Percentiles rank a stretch among this genome's conserved stretches.
Conservation (phyloP, 2,797 vertebrate species). For the Peromyscus attwateri region DNA sequence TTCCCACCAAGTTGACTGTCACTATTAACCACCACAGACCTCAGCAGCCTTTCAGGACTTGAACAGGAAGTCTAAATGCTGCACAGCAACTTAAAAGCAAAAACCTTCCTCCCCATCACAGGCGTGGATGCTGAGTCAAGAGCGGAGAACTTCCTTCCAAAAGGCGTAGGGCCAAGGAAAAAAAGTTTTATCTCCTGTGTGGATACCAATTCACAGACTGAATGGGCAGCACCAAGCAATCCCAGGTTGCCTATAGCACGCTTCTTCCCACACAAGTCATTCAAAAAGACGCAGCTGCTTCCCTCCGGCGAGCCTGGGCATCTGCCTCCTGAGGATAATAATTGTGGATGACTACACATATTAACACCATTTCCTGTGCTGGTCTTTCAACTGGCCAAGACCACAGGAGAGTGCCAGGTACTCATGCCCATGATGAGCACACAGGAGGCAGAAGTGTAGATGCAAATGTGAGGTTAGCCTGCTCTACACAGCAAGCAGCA, state of each 20-base stretch:
- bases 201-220: background rate
- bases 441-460: background rate
- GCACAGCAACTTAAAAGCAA: background rate
- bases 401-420: background rate
- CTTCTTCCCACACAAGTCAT: background rate
- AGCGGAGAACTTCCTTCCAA: background rate
- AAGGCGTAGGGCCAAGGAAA: background rate
- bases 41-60: background rate
- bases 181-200: background rate
- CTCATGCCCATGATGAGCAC: background rate
- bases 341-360: background rate
- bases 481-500: background rate
- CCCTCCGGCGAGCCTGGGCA: background rate
- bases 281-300: background rate
- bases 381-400: background rate
- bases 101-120: background rate
- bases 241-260: background rate
- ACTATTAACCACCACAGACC: background rate
- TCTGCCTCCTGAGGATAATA: background rate
- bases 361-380: background rate
- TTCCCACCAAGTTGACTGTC: background rate
- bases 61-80: background rate
- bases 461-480: background rate
- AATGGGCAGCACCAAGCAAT: background rate
- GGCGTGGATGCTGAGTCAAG: background rate